Conservation (phyloP, 2,888 invertebrate genomes). For the Aspidiotus destructor region DNA sequence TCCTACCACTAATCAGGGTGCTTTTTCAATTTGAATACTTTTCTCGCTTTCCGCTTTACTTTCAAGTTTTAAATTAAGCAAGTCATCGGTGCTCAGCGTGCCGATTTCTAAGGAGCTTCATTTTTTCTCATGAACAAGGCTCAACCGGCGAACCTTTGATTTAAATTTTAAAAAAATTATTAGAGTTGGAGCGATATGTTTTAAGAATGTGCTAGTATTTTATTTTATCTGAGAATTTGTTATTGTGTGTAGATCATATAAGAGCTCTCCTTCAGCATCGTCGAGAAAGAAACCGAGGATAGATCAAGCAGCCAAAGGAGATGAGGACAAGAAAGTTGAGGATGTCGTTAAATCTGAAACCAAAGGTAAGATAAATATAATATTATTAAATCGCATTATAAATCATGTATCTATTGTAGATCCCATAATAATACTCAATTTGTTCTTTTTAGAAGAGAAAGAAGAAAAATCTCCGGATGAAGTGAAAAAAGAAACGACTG, state of each 20-base stretch:
- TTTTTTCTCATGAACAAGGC: no score
- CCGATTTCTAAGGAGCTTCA: no score
- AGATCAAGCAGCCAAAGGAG: slow-evolving; percentile 33
- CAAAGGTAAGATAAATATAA: slow-evolving; percentile 7
- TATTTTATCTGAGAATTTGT: background rate
- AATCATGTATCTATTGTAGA: background rate
- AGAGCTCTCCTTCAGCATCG: slow-evolving; percentile 31
- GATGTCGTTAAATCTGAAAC: slow-evolving; percentile 22
- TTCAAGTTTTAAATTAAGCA: no score
- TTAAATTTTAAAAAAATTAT: no score
- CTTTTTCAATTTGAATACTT: no score
- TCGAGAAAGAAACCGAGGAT: slow-evolving; percentile 34
- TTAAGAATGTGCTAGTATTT: no score
- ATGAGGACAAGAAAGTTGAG: slow-evolving; percentile 33
- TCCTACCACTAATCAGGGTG: no score
- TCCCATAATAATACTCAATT: no score
- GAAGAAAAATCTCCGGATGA: slow-evolving; percentile 24
- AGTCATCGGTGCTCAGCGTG: no score
- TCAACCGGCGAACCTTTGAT: no score
- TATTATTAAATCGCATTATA: background rate
- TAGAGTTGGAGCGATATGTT: no score
- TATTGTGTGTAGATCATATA: slow-evolving; percentile 33
- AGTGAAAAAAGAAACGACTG: slow-evolving; percentile 20
- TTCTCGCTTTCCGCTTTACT: no score
- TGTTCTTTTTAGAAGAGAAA: slow-evolving; percentile 16